These are phyloP conservation scores for Drosophila multiciliata DNA, from an alignment of 2,888 invertebrate genomes.

Conservation along the genomic window DNA sequence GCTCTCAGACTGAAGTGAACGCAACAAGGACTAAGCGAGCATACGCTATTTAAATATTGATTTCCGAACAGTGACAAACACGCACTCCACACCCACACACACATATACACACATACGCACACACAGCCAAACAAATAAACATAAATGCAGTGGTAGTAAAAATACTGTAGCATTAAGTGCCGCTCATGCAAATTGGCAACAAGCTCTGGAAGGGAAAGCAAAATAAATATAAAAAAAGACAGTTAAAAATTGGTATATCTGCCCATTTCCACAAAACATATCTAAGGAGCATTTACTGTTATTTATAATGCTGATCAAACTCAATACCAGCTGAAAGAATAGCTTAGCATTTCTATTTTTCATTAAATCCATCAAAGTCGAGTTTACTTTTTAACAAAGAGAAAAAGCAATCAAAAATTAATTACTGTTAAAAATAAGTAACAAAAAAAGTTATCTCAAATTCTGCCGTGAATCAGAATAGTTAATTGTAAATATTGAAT, in stretches of 20 bases:
- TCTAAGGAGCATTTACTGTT: background rate
- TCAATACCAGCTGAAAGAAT: background rate
- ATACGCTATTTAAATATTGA: constrained; percentile 77
- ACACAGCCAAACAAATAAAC: constrained; percentile 3
- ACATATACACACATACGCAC: constrained; percentile 4
- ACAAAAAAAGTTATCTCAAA: constrained; percentile 19
- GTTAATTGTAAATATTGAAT: background rate
- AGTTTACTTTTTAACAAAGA: constrained; percentile 10
- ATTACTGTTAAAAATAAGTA: constrained; percentile 21
- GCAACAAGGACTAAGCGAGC: constrained; percentile 69
- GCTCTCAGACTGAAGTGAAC: constrained; percentile 44
- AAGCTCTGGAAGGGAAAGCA: constrained; percentile 15
- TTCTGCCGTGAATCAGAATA: constrained; percentile 8
- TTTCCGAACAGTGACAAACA: constrained; percentile 65
- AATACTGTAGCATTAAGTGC: constrained; percentile 19
- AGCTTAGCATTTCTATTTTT: background rate
- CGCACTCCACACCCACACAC: constrained; percentile 33
- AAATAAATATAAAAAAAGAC: constrained; percentile 34
- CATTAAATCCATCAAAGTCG: background rate
- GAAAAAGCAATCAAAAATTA: constrained; percentile 28
- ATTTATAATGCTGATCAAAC: background rate
- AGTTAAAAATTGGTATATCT: constrained; percentile 56
- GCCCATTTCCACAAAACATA: background rate
- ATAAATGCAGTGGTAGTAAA: background rate
- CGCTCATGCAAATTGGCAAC: constrained; percentile 50